Percentiles rank a stretch among this genome's conserved stretches.
These are phyloP conservation scores for Diprion similis DNA, from an alignment of 1,140 invertebrate genomes.

Conservation along the genomic window DNA sequence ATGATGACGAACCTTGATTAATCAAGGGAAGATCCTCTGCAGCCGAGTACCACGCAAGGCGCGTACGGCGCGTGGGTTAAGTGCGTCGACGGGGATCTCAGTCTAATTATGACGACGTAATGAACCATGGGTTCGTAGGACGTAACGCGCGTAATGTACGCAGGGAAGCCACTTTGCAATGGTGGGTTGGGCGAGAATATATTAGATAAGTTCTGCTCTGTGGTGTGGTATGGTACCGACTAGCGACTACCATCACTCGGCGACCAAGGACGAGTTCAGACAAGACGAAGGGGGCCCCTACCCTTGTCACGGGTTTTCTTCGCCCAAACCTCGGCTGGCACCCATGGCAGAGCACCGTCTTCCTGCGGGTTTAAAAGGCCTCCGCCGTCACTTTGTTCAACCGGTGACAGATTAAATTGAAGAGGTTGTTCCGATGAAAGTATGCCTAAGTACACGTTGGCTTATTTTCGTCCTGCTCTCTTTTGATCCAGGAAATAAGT, in stretches of 20 bases:
- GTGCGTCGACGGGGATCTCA: neutral
- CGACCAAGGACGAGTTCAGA: constrained; percentile 17
- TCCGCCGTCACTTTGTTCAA: constrained; percentile 46
- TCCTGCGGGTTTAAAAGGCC: neutral
- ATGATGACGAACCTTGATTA: neutral
- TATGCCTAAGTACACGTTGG: neutral
- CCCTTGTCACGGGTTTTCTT: constrained; percentile 37
- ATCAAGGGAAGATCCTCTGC: neutral
- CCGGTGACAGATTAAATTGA: constrained; percentile 54
- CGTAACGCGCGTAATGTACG: constrained; percentile 27
- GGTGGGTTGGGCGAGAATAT: constrained; percentile 30
- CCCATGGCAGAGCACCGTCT: neutral
- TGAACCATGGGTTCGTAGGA: constrained; percentile 8
- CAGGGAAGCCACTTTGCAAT: constrained; percentile 17
- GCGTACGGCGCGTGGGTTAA: neutral
- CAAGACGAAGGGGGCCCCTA: constrained; percentile 29
- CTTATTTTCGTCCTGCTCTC: no score
- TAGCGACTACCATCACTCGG: constrained; percentile 29
- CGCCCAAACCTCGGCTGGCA: constrained; percentile 35
- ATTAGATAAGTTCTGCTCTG: constrained; percentile 49
- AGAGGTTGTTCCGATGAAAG: constrained; percentile 16
- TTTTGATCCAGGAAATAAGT: no score
- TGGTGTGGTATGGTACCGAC: constrained; percentile 40
- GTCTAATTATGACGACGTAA: constrained; percentile 14
- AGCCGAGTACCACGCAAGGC: neutral